Evolutionary conservation across 1,140 invertebrate genomes (phyloP).

Genomic region (Sarcophaga peregrina): DNA sequence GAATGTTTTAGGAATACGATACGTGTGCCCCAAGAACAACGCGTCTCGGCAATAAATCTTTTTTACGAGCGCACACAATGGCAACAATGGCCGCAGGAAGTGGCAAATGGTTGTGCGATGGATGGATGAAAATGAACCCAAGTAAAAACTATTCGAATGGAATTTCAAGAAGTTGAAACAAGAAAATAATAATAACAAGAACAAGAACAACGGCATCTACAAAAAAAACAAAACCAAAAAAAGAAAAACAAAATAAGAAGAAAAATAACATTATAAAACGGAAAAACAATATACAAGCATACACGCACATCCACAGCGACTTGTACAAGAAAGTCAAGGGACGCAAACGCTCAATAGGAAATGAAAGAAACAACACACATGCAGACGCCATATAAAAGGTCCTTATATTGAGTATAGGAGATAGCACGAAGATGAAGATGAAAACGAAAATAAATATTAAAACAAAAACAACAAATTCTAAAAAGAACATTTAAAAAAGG

Average conservation of each 20-base stretch:
- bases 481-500: not conserved
- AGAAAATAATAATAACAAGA: constrained; percentile 26
- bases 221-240: too few relatives aligned
- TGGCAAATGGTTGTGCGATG: constrained; percentile 42
- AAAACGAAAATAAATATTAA: not conserved
- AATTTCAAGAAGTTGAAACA: constrained; percentile 49
- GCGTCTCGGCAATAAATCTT: constrained; percentile 66
- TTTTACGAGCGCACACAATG: constrained; percentile 66
- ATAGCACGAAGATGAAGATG: not conserved
- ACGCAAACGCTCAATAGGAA: not conserved
- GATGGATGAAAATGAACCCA: constrained; percentile 63
- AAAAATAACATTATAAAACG: not conserved
- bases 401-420: constrained; percentile 4
- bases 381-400: constrained; percentile 18
- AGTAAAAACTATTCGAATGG: constrained; percentile 66
- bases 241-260: not conserved
- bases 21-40: constrained; percentile 60
- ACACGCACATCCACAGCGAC: not conserved
- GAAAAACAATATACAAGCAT: not conserved
- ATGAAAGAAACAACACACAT: constrained; percentile 7
- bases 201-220: not conserved
- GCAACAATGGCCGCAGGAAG: constrained; percentile 62
- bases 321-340: not conserved
- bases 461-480: not conserved
- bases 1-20: constrained; percentile 34